These are phyloP conservation scores for Pempheris klunzingeri DNA, from an alignment of 2,797 vertebrate species.

Conservation along the genomic window DNA sequence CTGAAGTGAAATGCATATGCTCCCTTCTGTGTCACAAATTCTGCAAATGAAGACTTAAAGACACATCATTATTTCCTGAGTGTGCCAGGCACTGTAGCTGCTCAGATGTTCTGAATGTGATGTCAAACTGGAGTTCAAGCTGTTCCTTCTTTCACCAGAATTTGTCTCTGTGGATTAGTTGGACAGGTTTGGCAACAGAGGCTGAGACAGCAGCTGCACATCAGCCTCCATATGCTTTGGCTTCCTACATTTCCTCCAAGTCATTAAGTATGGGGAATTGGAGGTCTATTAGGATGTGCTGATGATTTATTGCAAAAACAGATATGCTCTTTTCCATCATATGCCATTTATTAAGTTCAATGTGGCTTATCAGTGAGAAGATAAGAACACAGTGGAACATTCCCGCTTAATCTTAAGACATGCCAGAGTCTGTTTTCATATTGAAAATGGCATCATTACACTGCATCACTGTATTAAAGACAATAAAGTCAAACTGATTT, in stretches of 20 bases:
- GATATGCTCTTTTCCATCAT: background rate
- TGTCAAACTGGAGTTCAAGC: conserved; percentile 35
- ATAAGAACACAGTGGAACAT: conserved; percentile 15
- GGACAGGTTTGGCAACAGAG: conserved; percentile 45
- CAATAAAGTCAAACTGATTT: background rate
- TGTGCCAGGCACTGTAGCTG: background rate
- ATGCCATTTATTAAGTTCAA: conserved; percentile 12
- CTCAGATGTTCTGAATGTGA: conserved; percentile 24
- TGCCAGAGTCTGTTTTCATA: conserved; percentile 10
- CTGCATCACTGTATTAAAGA: background rate
- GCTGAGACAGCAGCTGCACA: conserved; percentile 54
- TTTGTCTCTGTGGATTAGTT: conserved; percentile 33
- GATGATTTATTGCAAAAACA: conserved; percentile 20
- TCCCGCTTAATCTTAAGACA: background rate
- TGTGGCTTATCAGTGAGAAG: conserved; percentile 5
- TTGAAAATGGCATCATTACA: conserved; percentile 3
- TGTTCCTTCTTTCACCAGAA: conserved; percentile 39
- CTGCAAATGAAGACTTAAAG: conserved; percentile 16
- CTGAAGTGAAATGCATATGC: background rate
- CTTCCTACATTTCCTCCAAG: conserved; percentile 6
- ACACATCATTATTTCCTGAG: conserved; percentile 5
- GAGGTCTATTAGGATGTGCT: background rate
- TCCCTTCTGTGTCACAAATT: conserved; percentile 1
- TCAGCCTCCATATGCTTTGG: conserved; percentile 44
- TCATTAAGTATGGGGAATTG: conserved; percentile 14